Base-by-base conservation (phyloP, 1,140 invertebrate genomes). In the Pseudoatta argentina region DNA sequence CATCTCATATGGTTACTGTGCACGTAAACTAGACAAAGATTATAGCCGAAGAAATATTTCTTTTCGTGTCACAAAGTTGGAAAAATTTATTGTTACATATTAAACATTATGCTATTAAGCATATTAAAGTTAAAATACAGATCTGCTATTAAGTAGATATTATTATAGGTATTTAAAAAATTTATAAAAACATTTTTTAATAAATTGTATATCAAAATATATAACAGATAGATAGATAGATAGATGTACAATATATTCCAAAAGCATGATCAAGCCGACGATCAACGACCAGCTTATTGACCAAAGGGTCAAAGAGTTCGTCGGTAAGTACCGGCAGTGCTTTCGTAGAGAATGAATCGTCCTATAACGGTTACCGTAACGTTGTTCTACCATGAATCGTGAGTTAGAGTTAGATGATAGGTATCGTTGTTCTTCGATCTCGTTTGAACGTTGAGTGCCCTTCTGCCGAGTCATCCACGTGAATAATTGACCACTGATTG, bases 401-500 rank as follows among this genome's bases (percentile, higher is more conserved):
- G 69, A 66, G 57, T 88, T 88, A 77, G 75, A 90, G 90, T 88
- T 86, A 86, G 73, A 88, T 59, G 77, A 86, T 88, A 57, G 78
- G 67, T 71, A 88, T 91, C 86, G 78, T 90, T 76, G 87, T 90
- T 88, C 79, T 82, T 63, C 24, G 71, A 86, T 82, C 76, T 64
- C 61, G 81, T 72, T 63, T 51, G 66, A 77, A 83, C 53, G 75
- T 21, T 63, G 63, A 83, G 48, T 27, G 18, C 27, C 66, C 55
- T 57, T 64, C 34, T 21, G 88, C 55, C 87, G 59, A 90, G 88
- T 90, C 88, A 90, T 79, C 39, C 30, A 51, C 12, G 73, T 88
- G 85, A 90, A 88, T 90, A 90, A 90, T 90, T 88, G 88, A 87
- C 75, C 77, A 82, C 51, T 59, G 76, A 88, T 88, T 77, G 78